Conservation (phyloP, 64 coral and sea anemone genomes). For the Pocillopora verrucosa region DNA sequence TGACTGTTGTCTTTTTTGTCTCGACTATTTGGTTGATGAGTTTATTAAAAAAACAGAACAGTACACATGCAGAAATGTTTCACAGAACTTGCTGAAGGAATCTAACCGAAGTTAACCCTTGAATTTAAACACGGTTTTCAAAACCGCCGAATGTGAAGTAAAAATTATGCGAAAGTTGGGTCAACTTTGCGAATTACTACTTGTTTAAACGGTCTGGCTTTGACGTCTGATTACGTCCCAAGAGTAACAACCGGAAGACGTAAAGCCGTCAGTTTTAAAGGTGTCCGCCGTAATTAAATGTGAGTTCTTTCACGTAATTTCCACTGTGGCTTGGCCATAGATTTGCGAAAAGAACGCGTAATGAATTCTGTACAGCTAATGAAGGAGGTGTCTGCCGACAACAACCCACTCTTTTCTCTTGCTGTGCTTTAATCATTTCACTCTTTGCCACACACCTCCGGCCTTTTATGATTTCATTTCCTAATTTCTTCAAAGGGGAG, state of each 20-base stretch:
- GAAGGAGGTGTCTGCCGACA: not conserved
- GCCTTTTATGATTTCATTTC: conserved; percentile 18
- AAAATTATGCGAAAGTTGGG: too few species aligned
- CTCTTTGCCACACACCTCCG: not conserved
- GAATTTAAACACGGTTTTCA: too few species aligned
- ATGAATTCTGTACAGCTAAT: not conserved
- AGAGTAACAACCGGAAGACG: not conserved
- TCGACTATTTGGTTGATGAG: too few species aligned
- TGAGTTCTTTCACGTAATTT: too few species aligned
- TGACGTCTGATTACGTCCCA: not conserved
- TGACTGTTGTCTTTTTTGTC: too few species aligned
- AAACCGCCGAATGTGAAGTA: too few species aligned
- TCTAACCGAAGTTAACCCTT: too few species aligned
- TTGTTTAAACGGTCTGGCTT: not conserved
- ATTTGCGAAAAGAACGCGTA: too few species aligned
- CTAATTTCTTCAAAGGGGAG: not conserved
- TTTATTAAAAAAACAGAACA: too few species aligned
- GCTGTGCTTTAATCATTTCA: not conserved
- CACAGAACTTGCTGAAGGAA: too few species aligned
- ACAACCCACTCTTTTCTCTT: conserved; percentile 2
- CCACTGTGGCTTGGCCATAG: too few species aligned
- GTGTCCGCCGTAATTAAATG: not conserved
- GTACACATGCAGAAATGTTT: too few species aligned
- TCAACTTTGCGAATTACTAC: not conserved
- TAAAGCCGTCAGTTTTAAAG: not conserved